Evolutionary conservation across 2,113 vertebrate species (phyloP), one percentile per base, ranked within the genome.

Genomic region (Struthio camelus): DNA sequence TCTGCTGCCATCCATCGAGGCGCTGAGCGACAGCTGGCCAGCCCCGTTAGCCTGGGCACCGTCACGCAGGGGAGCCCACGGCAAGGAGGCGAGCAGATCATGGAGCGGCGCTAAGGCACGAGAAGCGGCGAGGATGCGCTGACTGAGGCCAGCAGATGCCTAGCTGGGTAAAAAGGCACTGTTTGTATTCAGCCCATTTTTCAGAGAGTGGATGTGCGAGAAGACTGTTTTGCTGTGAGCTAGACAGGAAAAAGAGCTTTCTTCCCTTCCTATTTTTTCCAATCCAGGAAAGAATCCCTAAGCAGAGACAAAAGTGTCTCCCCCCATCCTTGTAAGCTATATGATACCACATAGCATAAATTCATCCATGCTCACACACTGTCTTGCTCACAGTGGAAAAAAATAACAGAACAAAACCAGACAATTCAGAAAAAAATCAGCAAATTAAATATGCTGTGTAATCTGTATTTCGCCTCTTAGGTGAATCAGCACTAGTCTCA

Each of bases 121-220:
- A 71, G 65, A 67, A 84, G 69, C 20, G 22, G 25, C n/a, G 13
- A 72, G 15, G 25, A 59, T 19, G 34, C 14, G n/a, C 42, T n/a
- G 19, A 11, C 30, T n/a, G 28, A 65, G 30, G 62, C 34, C 32
- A 89, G 81, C 38, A 66, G 48, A 56, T 15, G 44, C 42, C n/a
- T 34, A 80, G 11, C 7, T 1, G 1, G 5, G 24, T 80, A 11
- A 38, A 84, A 92, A 53, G 1, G 4, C 7, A 32, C 3, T 0
- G 1, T 34, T 18, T 56, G 84, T 20, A 50, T 24, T 46, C 38
- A 27, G 8, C 11, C 18, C 2, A 5, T 12, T 76, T 85, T 90
- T 56, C 58, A 58, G 40, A n/a, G 9, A 7, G 27, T 18, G 27
- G 34, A 22, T 67, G 42, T 25, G 34, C 16, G 56, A 34, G 15